Evolutionary conservation across 2,113 vertebrate genomes (phyloP).

Genomic region (Apodemus sylvaticus): DNA sequence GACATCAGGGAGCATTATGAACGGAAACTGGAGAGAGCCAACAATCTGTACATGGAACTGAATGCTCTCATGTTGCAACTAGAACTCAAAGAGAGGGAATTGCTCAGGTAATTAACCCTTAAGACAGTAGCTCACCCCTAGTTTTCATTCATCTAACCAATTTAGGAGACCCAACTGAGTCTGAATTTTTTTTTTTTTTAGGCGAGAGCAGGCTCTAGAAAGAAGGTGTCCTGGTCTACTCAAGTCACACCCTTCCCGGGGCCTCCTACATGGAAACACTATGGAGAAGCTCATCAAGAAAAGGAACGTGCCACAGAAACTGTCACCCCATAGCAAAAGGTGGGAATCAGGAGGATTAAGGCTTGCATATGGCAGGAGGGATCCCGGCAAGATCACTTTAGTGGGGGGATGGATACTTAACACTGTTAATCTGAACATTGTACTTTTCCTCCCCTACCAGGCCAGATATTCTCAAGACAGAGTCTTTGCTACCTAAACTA

Average conservation of each 20-base stretch:
- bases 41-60: constrained; percentile 98
- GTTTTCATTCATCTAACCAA: neutral
- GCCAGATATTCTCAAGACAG: constrained; percentile 95
- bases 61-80: constrained; percentile 97
- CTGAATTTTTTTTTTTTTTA: constrained; percentile 76
- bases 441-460: constrained; percentile 78
- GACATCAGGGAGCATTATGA: constrained; percentile 99
- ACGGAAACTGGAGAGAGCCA: constrained; percentile 96
- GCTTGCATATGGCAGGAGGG: neutral
- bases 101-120: constrained; percentile 87
- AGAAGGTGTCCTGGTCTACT: constrained; percentile 94
- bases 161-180: neutral
- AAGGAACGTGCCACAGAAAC: constrained; percentile 96
- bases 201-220: constrained; percentile 96
- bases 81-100: constrained; percentile 97
- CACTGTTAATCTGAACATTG: neutral
- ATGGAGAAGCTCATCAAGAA: constrained; percentile 98
- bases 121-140: too few species aligned
- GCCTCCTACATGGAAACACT: constrained; percentile 92
- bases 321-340: constrained; percentile 94
- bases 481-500: constrained; percentile 93
- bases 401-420: neutral
- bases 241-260: constrained; percentile 91
- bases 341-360: constrained; percentile 60
- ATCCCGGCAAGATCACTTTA: neutral